phyloP scores from a whole-genome alignment of 2,888 invertebrate genomes.

The Drosophila sordidula region DNA sequence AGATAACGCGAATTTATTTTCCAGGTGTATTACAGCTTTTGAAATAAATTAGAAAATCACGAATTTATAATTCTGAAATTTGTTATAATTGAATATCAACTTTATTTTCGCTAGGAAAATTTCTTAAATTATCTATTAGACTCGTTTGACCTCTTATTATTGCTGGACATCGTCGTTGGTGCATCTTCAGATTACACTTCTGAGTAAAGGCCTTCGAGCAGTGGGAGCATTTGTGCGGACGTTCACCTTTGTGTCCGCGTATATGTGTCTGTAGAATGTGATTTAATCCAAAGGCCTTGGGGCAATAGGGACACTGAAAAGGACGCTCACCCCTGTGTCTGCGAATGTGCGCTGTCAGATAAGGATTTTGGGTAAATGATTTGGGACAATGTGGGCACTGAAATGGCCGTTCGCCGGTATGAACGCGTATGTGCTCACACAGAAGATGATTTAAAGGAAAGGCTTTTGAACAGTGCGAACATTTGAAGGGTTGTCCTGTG shows the following conservation, averaged over 20 bases:
- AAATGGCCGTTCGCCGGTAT: constrained; percentile 15
- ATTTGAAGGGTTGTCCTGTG: constrained; percentile 17
- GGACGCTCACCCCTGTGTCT: constrained; percentile 15
- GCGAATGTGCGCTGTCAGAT: constrained; percentile 18
- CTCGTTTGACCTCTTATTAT: background rate
- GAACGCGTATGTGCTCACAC: constrained; percentile 17
- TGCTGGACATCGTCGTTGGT: constrained; percentile 18
- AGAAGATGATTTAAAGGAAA: constrained; percentile 16
- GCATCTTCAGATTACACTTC: constrained; percentile 27
- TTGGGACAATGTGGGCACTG: constrained; percentile 12
- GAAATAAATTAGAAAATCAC: too few species aligned
- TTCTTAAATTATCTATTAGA: background rate
- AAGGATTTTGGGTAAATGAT: constrained; percentile 17
- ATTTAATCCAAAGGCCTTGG: constrained; percentile 23
- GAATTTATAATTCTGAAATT: background rate
- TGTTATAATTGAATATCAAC: background rate
- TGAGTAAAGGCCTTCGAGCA: constrained; percentile 26
- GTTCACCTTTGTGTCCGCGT: constrained; percentile 19
- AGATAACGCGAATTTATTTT: too few species aligned
- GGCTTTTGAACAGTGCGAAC: constrained; percentile 14
- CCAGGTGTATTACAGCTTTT: too few species aligned
- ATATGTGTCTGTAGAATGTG: constrained; percentile 30
- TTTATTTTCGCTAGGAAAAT: background rate
- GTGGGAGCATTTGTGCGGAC: constrained; percentile 13
- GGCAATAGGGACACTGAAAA: constrained; percentile 18